Evolutionary conservation across 2,113 vertebrate genomes (phyloP).

Genomic region (Eonycteris spelaea): DNA sequence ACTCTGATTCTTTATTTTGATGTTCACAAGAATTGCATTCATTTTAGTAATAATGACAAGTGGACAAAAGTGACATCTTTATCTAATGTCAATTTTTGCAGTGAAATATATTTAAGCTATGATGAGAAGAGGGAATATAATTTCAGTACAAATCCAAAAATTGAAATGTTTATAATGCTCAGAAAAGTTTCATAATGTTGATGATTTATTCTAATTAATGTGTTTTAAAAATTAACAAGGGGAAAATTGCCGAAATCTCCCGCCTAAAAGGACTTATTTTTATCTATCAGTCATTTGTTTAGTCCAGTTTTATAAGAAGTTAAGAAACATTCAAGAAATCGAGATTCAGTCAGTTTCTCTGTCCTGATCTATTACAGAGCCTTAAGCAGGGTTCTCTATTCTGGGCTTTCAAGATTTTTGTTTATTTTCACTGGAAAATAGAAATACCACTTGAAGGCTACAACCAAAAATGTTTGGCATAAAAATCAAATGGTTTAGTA

Average conservation of each 20-base stretch:
- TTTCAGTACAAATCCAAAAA: conserved; percentile 24
- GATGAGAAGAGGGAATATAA: neutral
- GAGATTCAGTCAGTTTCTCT: neutral
- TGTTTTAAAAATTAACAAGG: neutral
- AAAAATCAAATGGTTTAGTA: neutral
- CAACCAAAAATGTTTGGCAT: conserved; percentile 10
- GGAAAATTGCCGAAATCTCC: neutral
- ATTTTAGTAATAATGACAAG: neutral
- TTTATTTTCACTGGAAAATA: conserved; percentile 29
- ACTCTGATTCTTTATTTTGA: neutral
- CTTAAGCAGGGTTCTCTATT: neutral
- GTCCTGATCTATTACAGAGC: neutral
- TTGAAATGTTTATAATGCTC: neutral
- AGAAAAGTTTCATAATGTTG: neutral
- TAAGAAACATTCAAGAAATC: neutral
- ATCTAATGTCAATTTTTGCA: neutral
- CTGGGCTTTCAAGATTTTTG: neutral
- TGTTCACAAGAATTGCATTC: neutral
- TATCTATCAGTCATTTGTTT: conserved; percentile 1
- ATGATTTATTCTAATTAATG: neutral
- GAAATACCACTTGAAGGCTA: conserved; percentile 5
- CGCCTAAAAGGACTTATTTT: neutral
- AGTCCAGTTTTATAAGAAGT: neutral
- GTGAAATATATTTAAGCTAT: neutral
- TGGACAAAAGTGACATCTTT: neutral